Evolutionary conservation across 2,797 vertebrate genomes (phyloP).

Genomic region (Thaleichthys pacificus): DNA sequence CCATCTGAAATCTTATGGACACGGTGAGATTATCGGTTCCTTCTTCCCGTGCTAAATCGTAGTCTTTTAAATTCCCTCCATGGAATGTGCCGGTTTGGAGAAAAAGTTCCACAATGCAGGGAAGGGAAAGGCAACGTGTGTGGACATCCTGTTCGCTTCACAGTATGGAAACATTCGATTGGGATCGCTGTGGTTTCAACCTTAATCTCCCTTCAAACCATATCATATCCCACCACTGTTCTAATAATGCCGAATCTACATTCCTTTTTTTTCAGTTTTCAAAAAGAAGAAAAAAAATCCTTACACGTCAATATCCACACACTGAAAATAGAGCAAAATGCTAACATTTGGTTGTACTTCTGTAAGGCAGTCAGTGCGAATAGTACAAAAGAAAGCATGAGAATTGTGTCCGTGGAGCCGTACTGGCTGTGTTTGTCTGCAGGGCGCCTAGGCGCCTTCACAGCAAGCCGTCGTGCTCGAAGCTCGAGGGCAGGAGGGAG

Average conservation of each 20-base stretch:
- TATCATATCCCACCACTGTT: slow-evolving; percentile 25
- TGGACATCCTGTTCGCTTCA: slow-evolving; percentile 41
- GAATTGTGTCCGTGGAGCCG: slow-evolving; percentile 17
- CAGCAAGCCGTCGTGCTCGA: slow-evolving; percentile 70
- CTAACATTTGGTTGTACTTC: slow-evolving; percentile 71
- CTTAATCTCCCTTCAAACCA: slow-evolving; percentile 54
- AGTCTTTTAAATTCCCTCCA: slow-evolving; percentile 12
- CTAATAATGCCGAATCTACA: slow-evolving; percentile 39
- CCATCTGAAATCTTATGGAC: neutral
- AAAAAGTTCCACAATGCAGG: slow-evolving; percentile 14
- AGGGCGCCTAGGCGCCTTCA: slow-evolving; percentile 50
- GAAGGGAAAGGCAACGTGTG: slow-evolving; percentile 53
- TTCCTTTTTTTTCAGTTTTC: neutral
- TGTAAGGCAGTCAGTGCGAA: slow-evolving; percentile 78
- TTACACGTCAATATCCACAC: slow-evolving; percentile 23
- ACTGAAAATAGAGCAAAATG: slow-evolving; percentile 50
- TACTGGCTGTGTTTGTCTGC: slow-evolving; percentile 25
- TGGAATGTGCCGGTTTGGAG: slow-evolving; percentile 47
- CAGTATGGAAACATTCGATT: slow-evolving; percentile 37
- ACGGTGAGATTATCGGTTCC: neutral
- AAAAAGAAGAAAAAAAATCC: slow-evolving; percentile 14
- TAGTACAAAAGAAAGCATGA: slow-evolving; percentile 22
- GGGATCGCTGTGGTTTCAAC: slow-evolving; percentile 26
- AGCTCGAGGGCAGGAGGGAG: slow-evolving; percentile 75
- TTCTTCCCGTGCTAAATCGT: neutral